Conservation (phyloP, 2,888 invertebrate species). For the Neria commutata region DNA sequence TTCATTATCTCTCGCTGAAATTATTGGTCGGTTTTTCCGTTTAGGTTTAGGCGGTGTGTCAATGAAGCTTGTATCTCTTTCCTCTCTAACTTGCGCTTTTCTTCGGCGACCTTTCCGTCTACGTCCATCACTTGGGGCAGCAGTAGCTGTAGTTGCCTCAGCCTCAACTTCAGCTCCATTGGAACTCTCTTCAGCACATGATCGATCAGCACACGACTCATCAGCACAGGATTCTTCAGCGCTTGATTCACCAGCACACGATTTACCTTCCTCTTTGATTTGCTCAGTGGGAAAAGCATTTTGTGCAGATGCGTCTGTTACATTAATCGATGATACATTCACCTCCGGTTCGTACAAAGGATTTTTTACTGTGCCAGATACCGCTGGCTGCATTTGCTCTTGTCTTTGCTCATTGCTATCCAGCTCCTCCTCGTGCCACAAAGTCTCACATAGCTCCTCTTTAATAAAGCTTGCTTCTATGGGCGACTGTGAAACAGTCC, state of each 20-base stretch:
- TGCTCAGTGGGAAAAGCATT: too few species aligned
- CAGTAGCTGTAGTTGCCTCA: constrained; percentile 14
- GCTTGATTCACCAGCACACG: too few species aligned
- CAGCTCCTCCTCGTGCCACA: constrained; percentile 12
- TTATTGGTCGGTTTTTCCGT: constrained; percentile 40
- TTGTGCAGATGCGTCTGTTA: neutral
- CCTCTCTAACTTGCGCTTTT: neutral
- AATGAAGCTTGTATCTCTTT: too few species aligned
- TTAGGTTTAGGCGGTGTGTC: constrained; percentile 5
- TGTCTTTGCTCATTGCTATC: constrained; percentile 3
- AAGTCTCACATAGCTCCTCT: constrained; percentile 29
- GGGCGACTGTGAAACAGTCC: neutral
- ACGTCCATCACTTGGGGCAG: constrained; percentile 11
- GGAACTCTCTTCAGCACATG: too few species aligned
- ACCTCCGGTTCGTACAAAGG: constrained; percentile 45
- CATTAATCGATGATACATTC: neutral
- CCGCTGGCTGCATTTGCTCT: constrained; percentile 12
- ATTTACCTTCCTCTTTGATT: too few species aligned
- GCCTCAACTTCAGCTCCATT: constrained; percentile 22
- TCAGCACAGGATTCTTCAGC: too few species aligned
- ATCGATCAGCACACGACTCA: too few species aligned
- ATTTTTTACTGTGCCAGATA: constrained; percentile 37
- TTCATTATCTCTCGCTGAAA: constrained; percentile 46
- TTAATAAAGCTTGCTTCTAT: constrained; percentile 23
- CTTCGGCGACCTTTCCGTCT: neutral